Conservation (phyloP, 1,140 invertebrate genomes). For the Portunus trituberculatus region DNA sequence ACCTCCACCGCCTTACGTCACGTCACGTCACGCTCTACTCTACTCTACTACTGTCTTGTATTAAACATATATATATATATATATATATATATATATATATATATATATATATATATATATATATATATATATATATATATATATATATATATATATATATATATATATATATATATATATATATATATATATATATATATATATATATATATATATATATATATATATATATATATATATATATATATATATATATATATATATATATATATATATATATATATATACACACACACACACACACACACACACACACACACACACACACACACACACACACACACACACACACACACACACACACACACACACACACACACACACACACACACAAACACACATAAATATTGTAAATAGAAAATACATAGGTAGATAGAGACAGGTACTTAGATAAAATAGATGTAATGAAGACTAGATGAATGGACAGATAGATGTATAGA, state of each 20-base stretch:
- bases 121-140: conserved; percentile 51
- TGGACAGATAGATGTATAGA: neutral
- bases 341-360: no score
- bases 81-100: conserved; percentile 60
- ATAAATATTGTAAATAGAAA: neutral
- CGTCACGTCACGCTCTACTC: no score
- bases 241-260: neutral
- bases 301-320: no score
- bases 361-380: no score
- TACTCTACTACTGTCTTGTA: neutral
- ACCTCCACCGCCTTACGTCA: no score
- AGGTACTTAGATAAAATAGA: neutral
- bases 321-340: no score
- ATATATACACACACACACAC: no score
- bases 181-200: conserved; percentile 37
- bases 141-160: conserved; percentile 24
- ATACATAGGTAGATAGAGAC: neutral
- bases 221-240: conserved; percentile 55
- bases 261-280: conserved; percentile 36
- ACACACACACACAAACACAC: no score
- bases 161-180: neutral
- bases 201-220: conserved; percentile 43
- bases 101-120: conserved; percentile 60
- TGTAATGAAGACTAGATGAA: neutral
- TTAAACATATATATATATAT: conserved; percentile 27